Evolutionary conservation across 35 echinoderm and acorn worm species (phyloP), one percentile per base, ranked within the genome.

Genomic region (Heliocidaris tuberculata): DNA sequence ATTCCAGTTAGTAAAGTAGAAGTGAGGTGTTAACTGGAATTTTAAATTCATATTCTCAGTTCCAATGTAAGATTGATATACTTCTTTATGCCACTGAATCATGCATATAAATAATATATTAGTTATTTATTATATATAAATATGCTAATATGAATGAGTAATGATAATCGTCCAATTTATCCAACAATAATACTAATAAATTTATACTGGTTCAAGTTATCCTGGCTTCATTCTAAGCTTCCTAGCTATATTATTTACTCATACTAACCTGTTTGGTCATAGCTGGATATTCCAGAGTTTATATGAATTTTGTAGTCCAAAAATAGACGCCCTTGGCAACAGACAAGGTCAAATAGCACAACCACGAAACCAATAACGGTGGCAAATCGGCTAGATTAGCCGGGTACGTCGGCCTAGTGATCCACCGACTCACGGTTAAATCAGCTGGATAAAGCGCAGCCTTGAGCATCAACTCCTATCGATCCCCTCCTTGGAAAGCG

Each of bases 351-450:
- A 54, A 59, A 86, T 31, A 92, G 88, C 86, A 48, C 31, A 35
- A 91, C 88, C 52, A 61, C 50, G 17, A 91, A 95, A 61, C 86
- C 31, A 89, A 92, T 92, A 42, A 60, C 88, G 48, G 86, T 56
- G 86, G 50, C 85, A 35, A 95, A 95, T 86, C 31, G 31, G n/a
- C 15, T 89, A 89, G 87, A 89, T 89, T 89, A 89, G 87, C 87
- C 87, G 31, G 47, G 87, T 89, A n/a, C 87, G 87, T 89, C 87
- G 87, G 87, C 87, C 87, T 9, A 47, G 87, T 89, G 87, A 89
- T 89, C 47, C 87, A 89, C 87, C 31, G 87, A 89, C 87, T 89
- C 87, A 48, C 87, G 11, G 31, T 32, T 89, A 89, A 89, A 89
- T 89, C 87, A 89, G 87, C 87, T 89, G 87, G 87, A 47, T 89